Percentiles rank a stretch among this genome's conserved stretches.
These are phyloP conservation scores for Diaphora mendica DNA, from an alignment of 2,888 invertebrate genomes.

Conservation along the genomic window DNA sequence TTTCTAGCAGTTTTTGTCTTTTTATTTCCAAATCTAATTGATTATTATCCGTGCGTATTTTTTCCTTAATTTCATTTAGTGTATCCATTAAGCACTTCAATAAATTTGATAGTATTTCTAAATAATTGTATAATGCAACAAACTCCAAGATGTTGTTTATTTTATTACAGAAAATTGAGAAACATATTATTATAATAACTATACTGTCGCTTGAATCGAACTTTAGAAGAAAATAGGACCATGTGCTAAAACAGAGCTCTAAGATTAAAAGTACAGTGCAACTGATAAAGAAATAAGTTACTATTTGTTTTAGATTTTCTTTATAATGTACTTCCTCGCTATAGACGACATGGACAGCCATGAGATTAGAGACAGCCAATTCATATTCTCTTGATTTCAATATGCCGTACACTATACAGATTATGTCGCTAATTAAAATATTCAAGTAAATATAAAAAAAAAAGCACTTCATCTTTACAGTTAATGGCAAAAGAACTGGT, in stretches of 20 bases:
- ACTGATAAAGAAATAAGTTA: background rate
- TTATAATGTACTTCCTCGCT: background rate
- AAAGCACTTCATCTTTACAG: background rate
- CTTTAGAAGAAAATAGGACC: background rate
- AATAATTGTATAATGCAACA: background rate
- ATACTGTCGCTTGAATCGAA: background rate
- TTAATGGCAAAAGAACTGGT: background rate
- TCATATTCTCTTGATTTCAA: background rate
- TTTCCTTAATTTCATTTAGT: background rate
- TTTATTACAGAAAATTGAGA: background rate
- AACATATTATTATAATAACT: background rate
- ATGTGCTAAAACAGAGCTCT: background rate
- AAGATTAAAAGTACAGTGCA: background rate
- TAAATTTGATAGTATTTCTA: constrained; percentile 1
- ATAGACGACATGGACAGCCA: background rate
- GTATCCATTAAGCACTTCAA: constrained; percentile 7
- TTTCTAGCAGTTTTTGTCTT: background rate
- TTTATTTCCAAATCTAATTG: background rate
- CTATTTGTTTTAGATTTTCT: background rate
- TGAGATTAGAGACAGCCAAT: background rate
- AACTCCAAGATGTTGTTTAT: background rate
- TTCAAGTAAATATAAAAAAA: background rate
- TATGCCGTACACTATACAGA: background rate
- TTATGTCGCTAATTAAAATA: background rate
- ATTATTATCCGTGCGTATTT: background rate